phyloP scores from a whole-genome alignment of 2,113 vertebrate genomes.

The Aix galericulata region DNA sequence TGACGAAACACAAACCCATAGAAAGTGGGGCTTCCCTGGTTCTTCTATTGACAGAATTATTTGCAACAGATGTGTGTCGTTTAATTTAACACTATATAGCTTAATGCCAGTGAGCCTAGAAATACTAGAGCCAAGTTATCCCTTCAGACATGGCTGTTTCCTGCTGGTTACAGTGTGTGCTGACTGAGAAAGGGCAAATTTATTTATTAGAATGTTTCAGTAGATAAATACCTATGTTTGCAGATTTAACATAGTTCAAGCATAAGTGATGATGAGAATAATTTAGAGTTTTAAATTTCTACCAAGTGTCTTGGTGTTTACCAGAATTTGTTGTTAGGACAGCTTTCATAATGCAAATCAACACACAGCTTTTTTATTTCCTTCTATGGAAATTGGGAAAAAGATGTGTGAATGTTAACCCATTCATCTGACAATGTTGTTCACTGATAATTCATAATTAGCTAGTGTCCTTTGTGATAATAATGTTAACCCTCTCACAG shows the following conservation, averaged over 20 bases:
- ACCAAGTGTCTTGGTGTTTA: not conserved
- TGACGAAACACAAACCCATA: not conserved
- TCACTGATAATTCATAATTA: not conserved
- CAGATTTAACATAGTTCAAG: not conserved
- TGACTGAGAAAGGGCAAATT: not conserved
- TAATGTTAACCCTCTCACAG: not conserved
- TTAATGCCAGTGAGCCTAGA: not conserved
- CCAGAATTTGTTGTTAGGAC: not conserved
- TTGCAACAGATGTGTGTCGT: accelerated
- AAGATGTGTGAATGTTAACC: not conserved
- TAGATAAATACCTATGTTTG: not conserved
- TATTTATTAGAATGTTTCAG: not conserved
- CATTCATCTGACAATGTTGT: not conserved
- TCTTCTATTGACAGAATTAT: not conserved
- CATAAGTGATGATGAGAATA: not conserved
- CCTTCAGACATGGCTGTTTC: not conserved
- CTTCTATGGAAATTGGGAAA: not conserved
- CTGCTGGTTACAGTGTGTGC: not conserved
- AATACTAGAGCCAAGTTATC: not conserved
- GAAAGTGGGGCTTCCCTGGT: not conserved
- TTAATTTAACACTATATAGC: not conserved
- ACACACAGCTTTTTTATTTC: not conserved
- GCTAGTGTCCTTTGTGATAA: not conserved
- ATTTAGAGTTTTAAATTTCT: not conserved
- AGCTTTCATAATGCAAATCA: not conserved